phyloP scores from a whole-genome alignment of 2,797 vertebrate genomes.

The Lithobates pipiens region DNA sequence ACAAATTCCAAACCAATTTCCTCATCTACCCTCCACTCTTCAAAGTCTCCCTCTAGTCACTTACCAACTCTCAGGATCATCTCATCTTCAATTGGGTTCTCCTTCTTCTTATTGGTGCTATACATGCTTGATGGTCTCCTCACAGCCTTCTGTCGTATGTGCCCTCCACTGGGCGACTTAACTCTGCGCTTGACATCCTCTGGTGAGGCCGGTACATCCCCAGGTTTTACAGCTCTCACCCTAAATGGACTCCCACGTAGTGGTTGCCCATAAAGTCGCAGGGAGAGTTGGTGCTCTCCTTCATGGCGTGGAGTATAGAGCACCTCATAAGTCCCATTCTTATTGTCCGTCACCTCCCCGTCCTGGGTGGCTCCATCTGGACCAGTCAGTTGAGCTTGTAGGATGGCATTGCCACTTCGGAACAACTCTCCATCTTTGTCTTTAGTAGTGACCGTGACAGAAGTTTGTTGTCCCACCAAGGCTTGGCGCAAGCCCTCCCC shows the following conservation, averaged over 20 bases:
- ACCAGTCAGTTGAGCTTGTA: constrained; percentile 82
- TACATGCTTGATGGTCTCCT: constrained; percentile 95
- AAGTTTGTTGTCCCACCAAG: constrained; percentile 87
- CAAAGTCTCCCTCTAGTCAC: constrained; percentile 56
- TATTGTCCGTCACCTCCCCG: constrained; percentile 88
- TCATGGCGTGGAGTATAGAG: constrained; percentile 85
- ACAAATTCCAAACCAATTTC: no score
- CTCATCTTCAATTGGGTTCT: constrained; percentile 96
- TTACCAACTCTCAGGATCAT: constrained; percentile 95
- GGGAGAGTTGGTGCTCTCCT: constrained; percentile 85
- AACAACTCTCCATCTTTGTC: constrained; percentile 94
- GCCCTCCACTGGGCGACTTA: constrained; percentile 91
- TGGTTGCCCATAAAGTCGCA: constrained; percentile 88
- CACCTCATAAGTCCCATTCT: constrained; percentile 94
- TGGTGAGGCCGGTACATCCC: constrained; percentile 85
- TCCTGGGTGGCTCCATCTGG: constrained; percentile 78
- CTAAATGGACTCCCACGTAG: constrained; percentile 89
- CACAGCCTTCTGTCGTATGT: constrained; percentile 93
- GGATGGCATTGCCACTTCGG: constrained; percentile 86
- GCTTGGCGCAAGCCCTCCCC: constrained; percentile 92
- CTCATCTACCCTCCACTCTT: no score
- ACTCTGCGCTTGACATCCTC: constrained; percentile 93
- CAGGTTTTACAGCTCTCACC: constrained; percentile 83
- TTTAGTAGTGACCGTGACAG: constrained; percentile 92
- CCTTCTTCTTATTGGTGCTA: constrained; percentile 94